Evolutionary conservation across 30 jellyfish, hydroid and myxozoan genomes (phyloP).

Genomic region (Aurelia sp.): DNA sequence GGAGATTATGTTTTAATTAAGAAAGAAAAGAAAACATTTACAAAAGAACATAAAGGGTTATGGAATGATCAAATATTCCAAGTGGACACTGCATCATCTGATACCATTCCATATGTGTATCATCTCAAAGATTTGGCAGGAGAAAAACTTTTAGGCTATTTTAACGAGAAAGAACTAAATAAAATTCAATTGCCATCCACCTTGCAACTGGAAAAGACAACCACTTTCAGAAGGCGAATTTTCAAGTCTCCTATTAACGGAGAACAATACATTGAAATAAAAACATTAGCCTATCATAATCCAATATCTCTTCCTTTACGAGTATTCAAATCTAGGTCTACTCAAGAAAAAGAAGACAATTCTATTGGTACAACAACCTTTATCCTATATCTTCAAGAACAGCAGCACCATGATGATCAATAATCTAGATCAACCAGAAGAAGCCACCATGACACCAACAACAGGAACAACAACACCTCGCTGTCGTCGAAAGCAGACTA

Average conservation of each 20-base stretch:
- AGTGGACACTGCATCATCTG: neutral
- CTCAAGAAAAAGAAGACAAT: no score
- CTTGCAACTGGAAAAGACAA: neutral
- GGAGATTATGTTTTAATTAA: neutral
- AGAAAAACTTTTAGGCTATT: neutral
- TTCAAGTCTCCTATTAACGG: neutral
- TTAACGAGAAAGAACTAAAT: neutral
- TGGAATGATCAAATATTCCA: neutral
- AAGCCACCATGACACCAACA: no score
- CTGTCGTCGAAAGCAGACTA: no score
- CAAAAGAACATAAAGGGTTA: neutral
- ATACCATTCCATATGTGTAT: neutral
- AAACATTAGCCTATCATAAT: no score
- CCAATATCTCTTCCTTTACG: no score
- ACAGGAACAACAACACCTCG: no score
- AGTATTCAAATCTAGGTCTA: no score
- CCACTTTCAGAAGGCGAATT: neutral
- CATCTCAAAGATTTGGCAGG: neutral
- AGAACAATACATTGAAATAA: no score
- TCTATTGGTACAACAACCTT: no score
- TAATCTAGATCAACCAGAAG: no score
- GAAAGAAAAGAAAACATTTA: neutral
- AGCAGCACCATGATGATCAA: no score
- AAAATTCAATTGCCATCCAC: neutral
- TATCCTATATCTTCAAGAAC: no score